These are phyloP conservation scores for Meleagris gallopavo DNA, from an alignment of 2,113 vertebrate genomes.

Conservation along the genomic window DNA sequence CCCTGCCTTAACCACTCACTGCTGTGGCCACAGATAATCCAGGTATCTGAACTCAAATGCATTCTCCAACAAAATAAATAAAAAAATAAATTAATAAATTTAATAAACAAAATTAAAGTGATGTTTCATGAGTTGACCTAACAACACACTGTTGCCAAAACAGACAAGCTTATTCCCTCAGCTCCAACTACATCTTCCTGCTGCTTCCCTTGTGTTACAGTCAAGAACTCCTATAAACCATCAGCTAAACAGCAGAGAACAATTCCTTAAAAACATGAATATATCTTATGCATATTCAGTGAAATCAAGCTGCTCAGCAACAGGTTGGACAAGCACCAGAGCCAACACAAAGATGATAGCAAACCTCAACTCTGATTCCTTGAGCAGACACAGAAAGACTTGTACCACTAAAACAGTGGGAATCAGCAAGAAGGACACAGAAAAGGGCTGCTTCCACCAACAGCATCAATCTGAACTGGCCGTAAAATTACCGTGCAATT, in stretches of 20 bases:
- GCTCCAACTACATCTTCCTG: background rate
- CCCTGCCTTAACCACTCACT: background rate
- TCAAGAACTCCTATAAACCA: background rate
- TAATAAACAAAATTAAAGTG: background rate
- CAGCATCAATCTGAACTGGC: background rate
- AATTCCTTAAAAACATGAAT: rapidly evolving
- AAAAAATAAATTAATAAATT: too few relatives aligned
- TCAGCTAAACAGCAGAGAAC: background rate
- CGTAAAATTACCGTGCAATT: background rate
- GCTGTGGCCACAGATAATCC: background rate
- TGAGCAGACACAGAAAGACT: background rate
- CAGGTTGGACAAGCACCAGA: background rate
- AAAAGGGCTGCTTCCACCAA: background rate
- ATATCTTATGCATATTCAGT: background rate
- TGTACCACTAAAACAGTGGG: rapidly evolving
- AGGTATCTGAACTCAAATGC: background rate
- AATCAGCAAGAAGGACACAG: background rate
- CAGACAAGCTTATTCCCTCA: background rate
- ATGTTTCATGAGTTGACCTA: background rate
- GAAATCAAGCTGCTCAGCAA: background rate
- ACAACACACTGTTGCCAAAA: background rate
- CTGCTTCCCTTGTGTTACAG: background rate
- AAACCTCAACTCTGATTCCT: background rate
- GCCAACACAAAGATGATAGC: background rate
- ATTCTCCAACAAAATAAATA: background rate